Evolutionary conservation across 1,140 invertebrate species (phyloP), one percentile per base, ranked within the genome.

Genomic region (Ips nitidus): DNA sequence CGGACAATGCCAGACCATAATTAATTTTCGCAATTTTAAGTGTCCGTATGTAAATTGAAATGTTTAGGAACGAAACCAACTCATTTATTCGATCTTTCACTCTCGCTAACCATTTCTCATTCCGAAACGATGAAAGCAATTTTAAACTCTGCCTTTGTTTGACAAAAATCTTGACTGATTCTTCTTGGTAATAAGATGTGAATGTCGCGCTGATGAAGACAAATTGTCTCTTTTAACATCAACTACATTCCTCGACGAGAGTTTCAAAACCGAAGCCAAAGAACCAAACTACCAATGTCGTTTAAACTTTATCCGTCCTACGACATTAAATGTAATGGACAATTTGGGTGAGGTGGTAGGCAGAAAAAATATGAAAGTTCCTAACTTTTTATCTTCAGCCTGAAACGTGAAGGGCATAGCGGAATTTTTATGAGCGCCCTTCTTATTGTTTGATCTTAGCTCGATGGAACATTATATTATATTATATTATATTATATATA

Each of bases 261-360:
- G 22, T 22, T 50, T 50, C 22, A 8, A 8, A 50, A 50, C 45
- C 45, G 22, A 22, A 50, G 7, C 45, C 45, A 50, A 50, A 8
- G n/a, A 56, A 56, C 53, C 45, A 50, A 22, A 50, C 7, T 50
- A 22, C 45, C 22, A 50, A 22, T 50, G 22, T 50, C 45, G 22
- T 37, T 55, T 55, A 55, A 55, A 22, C 37, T 55, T 55, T 55
- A 55, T 1, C 36, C 52, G 52, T 55, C 52, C 37, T 22, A 37
- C 7, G 5, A 55, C 52, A 55, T 55, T 55, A 55, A 55, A 55
- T 55, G n/a, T 55, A 55, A 55, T 36, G 52, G 52, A 38, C 8
- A 55, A 55, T 55, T 55, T 55, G 52, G 5, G 52, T 55, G 52
- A 55, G 52, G 52, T 55, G 52, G 52, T 55, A 37, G 52, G 36